Conservation (phyloP, 1,140 invertebrate genomes). For the Drosophila lacteicornis region DNA sequence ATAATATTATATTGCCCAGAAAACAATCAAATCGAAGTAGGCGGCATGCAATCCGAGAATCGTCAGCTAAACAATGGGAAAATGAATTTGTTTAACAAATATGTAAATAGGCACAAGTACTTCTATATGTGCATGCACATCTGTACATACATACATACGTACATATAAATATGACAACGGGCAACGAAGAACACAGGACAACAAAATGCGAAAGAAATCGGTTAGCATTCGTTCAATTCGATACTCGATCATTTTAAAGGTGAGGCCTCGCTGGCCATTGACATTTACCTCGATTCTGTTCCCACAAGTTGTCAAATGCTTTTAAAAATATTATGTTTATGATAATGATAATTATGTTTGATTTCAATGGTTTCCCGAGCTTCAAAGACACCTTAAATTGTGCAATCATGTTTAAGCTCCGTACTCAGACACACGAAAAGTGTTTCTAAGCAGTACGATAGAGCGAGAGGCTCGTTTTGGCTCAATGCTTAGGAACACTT, state of each 20-base stretch:
- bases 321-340: too few relatives aligned
- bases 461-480: too few relatives aligned
- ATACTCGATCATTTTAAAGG: not conserved
- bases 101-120: slow-evolving; percentile 55
- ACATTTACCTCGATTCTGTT: not conserved
- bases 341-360: too few relatives aligned
- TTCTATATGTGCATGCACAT: not conserved
- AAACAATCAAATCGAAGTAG: slow-evolving; percentile 70
- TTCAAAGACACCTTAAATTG: too few relatives aligned
- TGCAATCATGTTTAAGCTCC: too few relatives aligned
- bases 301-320: too few relatives aligned
- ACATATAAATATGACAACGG: slow-evolving; percentile 9
- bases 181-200: slow-evolving; percentile 20
- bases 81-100: slow-evolving; percentile 74
- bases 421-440: too few relatives aligned
- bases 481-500: too few relatives aligned
- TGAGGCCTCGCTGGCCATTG: not conserved
- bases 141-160: not conserved
- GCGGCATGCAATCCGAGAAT: slow-evolving; percentile 62
- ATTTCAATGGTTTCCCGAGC: too few relatives aligned
- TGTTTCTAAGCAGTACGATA: too few relatives aligned
- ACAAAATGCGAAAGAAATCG: slow-evolving; percentile 5
- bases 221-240: too few relatives aligned
- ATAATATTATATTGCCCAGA: slow-evolving; percentile 33
- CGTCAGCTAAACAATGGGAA: slow-evolving; percentile 34